Evolutionary conservation across 2,797 vertebrate genomes (phyloP).

Genomic region (Bradypodion pumilum): DNA sequence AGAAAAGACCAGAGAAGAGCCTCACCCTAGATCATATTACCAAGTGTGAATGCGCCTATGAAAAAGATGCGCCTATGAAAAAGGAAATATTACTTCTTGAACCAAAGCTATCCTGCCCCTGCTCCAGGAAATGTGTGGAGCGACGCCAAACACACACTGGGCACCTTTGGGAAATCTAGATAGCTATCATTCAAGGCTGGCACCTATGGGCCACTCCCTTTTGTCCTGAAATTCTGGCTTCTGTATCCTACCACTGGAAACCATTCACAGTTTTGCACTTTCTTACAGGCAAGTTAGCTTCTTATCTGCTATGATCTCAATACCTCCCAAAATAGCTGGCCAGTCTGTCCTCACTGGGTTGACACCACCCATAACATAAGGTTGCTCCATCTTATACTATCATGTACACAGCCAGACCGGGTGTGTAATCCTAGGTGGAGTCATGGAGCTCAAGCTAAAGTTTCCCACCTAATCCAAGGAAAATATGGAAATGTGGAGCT

Average conservation of each 20-base stretch:
- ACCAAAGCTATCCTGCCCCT: background rate
- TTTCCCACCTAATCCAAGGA: too few species aligned
- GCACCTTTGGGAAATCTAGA: background rate
- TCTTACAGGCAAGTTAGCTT: slow-evolving; percentile 6
- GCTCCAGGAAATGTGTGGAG: too few species aligned
- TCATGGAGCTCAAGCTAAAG: background rate
- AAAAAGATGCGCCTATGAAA: background rate
- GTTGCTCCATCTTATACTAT: background rate
- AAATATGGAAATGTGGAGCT: too few species aligned
- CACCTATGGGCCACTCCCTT: background rate
- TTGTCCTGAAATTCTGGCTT: background rate
- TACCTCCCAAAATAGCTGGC: background rate
- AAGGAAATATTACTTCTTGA: background rate
- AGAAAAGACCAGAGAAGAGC: background rate
- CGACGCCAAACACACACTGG: background rate
- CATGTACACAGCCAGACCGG: fast-evolving
- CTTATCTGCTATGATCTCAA: background rate
- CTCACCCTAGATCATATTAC: too few species aligned
- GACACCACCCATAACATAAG: background rate
- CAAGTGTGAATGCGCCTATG: too few species aligned
- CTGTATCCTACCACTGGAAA: background rate
- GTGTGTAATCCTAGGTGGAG: background rate
- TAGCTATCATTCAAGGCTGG: background rate
- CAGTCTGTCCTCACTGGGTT: background rate
- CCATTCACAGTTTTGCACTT: background rate